A percentile compares a stretch with the other conserved stretches of the same genome.
phyloP scores from a whole-genome alignment of 1,140 invertebrate species.

The Harpegnathos saltator region DNA sequence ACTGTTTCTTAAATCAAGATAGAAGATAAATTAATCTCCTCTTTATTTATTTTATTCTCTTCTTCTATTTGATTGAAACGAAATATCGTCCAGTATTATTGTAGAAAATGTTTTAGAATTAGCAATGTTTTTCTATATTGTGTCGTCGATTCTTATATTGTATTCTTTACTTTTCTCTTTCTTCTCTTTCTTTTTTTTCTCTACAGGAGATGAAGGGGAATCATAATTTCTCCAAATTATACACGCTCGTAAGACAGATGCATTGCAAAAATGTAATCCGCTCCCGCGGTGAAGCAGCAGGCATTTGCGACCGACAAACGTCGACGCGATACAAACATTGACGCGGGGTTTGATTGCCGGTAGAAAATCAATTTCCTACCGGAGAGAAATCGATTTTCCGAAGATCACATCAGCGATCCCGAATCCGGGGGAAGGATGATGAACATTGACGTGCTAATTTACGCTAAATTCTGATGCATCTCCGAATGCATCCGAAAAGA shows the following conservation, averaged over 20 bases:
- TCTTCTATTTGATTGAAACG: too few species aligned
- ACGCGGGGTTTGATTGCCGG: neutral
- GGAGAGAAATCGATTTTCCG: conserved; percentile 15
- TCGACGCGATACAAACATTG: conserved; percentile 3
- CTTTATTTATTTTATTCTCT: too few species aligned
- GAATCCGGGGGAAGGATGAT: conserved; percentile 14
- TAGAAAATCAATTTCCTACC: neutral
- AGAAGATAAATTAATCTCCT: too few species aligned
- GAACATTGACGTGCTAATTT: conserved; percentile 48
- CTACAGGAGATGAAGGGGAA: too few species aligned
- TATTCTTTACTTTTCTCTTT: too few species aligned
- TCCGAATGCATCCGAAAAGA: conserved; percentile 6
- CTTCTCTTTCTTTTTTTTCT: too few species aligned
- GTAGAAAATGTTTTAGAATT: too few species aligned
- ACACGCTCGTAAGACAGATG: too few species aligned
- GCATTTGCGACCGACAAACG: neutral
- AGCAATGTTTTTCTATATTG: too few species aligned
- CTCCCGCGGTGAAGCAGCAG: neutral
- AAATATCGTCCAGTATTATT: too few species aligned
- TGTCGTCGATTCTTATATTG: too few species aligned
- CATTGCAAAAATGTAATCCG: neutral
- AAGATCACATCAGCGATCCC: conserved; percentile 4
- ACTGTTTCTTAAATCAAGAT: neutral
- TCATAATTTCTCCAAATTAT: neutral
- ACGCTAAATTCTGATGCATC: conserved; percentile 24